Conservation (phyloP, 2,797 vertebrate genomes). For the Melanotaenia maccullochi region DNA sequence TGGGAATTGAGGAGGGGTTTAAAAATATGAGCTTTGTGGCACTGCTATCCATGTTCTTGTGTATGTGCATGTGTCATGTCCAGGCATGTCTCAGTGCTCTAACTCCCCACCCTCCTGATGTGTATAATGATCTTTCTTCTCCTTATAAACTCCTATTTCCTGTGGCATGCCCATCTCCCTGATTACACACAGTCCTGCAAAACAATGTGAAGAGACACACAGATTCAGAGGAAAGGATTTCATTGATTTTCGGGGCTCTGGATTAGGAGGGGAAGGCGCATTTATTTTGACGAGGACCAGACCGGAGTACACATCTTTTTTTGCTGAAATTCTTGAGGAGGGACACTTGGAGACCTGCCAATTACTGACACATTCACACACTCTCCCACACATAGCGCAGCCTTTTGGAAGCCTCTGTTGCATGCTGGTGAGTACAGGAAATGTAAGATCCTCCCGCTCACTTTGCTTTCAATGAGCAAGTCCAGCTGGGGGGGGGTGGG, state of each 20-base stretch:
- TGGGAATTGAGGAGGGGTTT: slow-evolving; percentile 23
- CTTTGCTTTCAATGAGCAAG: neutral
- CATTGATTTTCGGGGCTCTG: slow-evolving; percentile 16
- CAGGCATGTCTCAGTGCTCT: slow-evolving; percentile 58
- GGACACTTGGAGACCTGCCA: slow-evolving; percentile 45
- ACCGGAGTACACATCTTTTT: slow-evolving; percentile 51
- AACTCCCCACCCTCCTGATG: slow-evolving; percentile 40
- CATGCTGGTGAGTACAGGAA: slow-evolving; percentile 35
- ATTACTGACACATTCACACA: slow-evolving; percentile 33
- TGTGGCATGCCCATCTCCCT: slow-evolving; percentile 52
- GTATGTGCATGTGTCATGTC: slow-evolving; percentile 53
- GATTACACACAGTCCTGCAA: slow-evolving; percentile 55
- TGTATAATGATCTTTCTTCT: slow-evolving; percentile 41
- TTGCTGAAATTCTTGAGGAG: slow-evolving; percentile 9
- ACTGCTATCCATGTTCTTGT: neutral
- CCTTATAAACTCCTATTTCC: slow-evolving; percentile 62
- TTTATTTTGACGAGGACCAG: slow-evolving; percentile 65
- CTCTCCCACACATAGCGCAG: slow-evolving; percentile 6
- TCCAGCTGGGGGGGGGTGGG: slow-evolving; percentile 38
- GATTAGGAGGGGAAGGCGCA: neutral
- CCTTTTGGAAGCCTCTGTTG: slow-evolving; percentile 33
- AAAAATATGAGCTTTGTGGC: neutral
- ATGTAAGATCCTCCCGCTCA: slow-evolving; percentile 35
- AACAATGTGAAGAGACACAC: slow-evolving; percentile 31
- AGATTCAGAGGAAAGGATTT: slow-evolving; percentile 13